Conservation (phyloP, 37 sponge, comb jelly and placozoan species). For the Beroe ovata region DNA sequence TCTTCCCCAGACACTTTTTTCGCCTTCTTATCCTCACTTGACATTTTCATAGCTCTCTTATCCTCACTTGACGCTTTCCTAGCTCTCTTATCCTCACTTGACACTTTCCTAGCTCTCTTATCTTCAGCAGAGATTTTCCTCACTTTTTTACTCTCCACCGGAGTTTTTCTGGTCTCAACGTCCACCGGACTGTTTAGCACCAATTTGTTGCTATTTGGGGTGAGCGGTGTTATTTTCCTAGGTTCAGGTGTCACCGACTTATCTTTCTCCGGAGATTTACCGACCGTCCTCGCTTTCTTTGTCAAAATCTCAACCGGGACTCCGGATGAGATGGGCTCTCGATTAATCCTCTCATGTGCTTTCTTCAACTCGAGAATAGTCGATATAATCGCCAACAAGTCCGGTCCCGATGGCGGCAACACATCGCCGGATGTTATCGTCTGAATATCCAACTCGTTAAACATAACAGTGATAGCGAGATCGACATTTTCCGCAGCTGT, state of each 20-base stretch:
- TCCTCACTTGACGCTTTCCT: not conserved
- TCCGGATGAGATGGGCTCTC: not conserved
- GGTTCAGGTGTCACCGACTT: not conserved
- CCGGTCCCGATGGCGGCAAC: conserved; percentile 34
- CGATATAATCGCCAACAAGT: conserved; percentile 38
- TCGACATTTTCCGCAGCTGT: conserved; percentile 29
- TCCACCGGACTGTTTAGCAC: not conserved
- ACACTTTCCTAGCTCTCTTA: not conserved
- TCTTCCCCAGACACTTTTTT: not conserved
- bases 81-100: too few relatives aligned
- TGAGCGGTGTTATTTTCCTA: not conserved
- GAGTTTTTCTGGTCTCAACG: not conserved
- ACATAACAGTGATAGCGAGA: conserved; percentile 62
- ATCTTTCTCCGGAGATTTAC: not conserved
- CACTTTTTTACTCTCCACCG: not conserved
- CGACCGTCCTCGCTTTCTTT: not conserved
- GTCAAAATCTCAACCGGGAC: not conserved
- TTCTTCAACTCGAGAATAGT: conserved; percentile 52
- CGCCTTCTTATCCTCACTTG: not conserved
- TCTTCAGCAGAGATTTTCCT: not conserved
- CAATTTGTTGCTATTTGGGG: not conserved
- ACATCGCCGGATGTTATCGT: conserved; percentile 7
- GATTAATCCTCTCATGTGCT: not conserved
- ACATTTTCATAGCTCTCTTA: not conserved
- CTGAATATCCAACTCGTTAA: conserved; percentile 54